These are phyloP conservation scores for Elephantulus edwardii DNA, from an alignment of 2,113 vertebrate species.

Conservation along the genomic window DNA sequence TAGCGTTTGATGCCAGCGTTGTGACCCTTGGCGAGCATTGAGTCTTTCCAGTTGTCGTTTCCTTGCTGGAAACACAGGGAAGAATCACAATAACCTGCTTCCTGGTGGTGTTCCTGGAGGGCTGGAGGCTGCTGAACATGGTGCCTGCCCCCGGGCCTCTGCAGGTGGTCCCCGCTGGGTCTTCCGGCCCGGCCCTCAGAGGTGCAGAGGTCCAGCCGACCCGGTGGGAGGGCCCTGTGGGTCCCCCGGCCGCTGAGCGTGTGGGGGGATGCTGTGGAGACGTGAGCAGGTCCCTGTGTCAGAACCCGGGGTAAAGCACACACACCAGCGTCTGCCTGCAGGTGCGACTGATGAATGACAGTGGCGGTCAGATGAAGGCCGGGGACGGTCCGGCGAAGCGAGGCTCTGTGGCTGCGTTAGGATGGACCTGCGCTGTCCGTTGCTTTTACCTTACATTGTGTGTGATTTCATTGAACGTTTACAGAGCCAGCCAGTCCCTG, in stretches of 20 bases:
- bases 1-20: background rate
- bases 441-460: too few relatives aligned
- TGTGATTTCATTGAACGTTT: too few relatives aligned
- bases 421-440: too few relatives aligned
- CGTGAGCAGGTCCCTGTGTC: rapidly evolving
- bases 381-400: too few relatives aligned
- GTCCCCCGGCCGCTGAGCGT: background rate
- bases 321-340: too few relatives aligned
- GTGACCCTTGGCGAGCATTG: background rate
- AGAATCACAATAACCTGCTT: too few relatives aligned
- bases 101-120: background rate
- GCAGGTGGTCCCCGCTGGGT: too few relatives aligned
- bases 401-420: too few relatives aligned
- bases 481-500: too few relatives aligned
- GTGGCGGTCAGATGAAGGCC: too few relatives aligned
- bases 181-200: background rate
- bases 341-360: too few relatives aligned
- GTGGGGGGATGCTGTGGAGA: background rate
- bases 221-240: background rate
- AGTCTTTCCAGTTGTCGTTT: background rate
- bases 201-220: background rate
- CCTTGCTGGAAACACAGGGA: background rate
- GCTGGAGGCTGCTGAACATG: rapidly evolving
- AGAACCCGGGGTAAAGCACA: background rate
- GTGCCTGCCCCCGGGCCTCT: background rate